phyloP scores from a whole-genome alignment of 2,797 vertebrate genomes.

The Sphenopsis melanotis region DNA sequence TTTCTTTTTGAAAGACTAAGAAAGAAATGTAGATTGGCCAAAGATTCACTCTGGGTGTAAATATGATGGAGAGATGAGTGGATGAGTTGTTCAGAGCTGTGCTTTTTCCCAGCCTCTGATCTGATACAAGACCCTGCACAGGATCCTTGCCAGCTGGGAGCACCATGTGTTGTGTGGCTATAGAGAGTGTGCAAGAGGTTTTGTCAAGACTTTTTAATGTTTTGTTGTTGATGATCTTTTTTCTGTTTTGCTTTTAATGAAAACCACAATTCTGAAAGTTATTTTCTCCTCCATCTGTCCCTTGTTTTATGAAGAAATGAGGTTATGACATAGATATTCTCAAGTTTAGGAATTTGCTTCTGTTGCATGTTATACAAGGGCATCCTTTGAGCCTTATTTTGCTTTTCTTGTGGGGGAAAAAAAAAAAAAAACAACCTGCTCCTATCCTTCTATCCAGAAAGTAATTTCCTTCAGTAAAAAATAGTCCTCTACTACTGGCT shows the following conservation, averaged over 20 bases:
- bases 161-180: neutral
- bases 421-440: neutral
- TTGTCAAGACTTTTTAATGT: neutral
- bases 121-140: neutral
- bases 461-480: neutral
- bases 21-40: neutral
- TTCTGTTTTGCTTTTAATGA: neutral
- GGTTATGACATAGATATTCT: neutral
- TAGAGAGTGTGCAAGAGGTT: neutral
- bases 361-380: neutral
- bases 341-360: neutral
- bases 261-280: neutral
- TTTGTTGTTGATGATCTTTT: neutral
- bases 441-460: neutral
- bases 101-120: neutral
- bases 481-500: neutral
- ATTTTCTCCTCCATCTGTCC: neutral
- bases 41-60: neutral
- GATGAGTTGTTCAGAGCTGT: neutral
- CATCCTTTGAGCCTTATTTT: neutral
- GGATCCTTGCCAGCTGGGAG: neutral
- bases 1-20: neutral
- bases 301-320: conserved; percentile 12
- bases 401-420: neutral
- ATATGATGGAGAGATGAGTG: neutral